A percentile compares a stretch with the other conserved stretches of the same genome.
These are phyloP conservation scores for Arenaria interpres DNA, from an alignment of 2,113 vertebrate genomes.

Conservation along the genomic window DNA sequence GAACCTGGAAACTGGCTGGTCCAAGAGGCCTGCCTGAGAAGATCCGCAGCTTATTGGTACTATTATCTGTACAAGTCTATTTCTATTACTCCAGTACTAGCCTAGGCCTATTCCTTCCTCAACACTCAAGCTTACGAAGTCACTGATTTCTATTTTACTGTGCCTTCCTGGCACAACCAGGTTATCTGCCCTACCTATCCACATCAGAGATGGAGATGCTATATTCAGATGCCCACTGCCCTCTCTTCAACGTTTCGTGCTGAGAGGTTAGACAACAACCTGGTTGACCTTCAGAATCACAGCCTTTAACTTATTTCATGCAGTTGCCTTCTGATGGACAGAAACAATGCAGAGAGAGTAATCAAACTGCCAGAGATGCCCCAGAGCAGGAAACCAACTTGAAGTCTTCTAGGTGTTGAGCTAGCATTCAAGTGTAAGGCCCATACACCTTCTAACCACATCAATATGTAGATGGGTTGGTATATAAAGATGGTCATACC, in stretches of 20 bases:
- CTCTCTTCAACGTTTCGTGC: neutral
- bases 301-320: neutral
- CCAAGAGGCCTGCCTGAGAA: neutral
- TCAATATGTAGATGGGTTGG: neutral
- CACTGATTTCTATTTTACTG: neutral
- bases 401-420: neutral
- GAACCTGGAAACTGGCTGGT: neutral
- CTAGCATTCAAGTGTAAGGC: neutral
- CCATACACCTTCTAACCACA: neutral
- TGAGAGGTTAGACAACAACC: neutral
- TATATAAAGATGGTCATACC: neutral
- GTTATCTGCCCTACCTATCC: neutral
- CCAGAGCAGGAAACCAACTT: neutral
- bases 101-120: neutral
- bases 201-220: neutral
- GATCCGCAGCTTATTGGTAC: neutral
- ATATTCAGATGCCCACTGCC: neutral
- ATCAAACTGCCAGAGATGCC: neutral
- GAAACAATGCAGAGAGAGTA: neutral
- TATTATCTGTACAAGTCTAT: neutral
- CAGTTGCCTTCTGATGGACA: neutral
- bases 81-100: neutral
- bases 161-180: neutral
- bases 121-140: neutral
- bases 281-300: neutral